Percentiles rank a stretch among this genome's conserved stretches.
Conservation (phyloP, 2,797 vertebrate genomes). For the Coreius guichenoti region DNA sequence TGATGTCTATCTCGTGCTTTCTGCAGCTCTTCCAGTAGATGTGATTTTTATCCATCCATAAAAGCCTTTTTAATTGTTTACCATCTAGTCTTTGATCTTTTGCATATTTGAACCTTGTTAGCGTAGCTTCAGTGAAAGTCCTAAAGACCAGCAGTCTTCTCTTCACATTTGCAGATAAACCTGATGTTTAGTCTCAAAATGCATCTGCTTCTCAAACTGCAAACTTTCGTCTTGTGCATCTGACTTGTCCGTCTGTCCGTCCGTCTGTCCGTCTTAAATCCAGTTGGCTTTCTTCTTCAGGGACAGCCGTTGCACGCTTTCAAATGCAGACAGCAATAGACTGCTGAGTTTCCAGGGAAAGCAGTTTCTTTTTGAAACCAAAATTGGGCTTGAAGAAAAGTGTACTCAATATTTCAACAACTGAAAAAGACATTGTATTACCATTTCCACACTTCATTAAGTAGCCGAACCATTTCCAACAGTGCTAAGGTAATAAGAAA, state of each 20-base stretch:
- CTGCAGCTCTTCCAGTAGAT: not conserved
- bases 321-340: not conserved
- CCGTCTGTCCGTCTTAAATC: too few relatives aligned
- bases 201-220: not conserved
- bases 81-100: not conserved
- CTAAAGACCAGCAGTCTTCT: not conserved
- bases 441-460: constrained; percentile 34
- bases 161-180: not conserved
- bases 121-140: not conserved
- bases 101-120: not conserved
- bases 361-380: not conserved
- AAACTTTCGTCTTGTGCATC: too few relatives aligned
- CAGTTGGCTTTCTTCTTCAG: too few relatives aligned
- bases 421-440: not conserved
- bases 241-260: too few relatives aligned
- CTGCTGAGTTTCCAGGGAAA: not conserved
- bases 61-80: not conserved
- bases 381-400: not conserved
- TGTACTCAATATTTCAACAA: constrained; percentile 7
- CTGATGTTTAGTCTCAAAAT: not conserved
- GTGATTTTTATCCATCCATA: not conserved
- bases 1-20: not conserved
- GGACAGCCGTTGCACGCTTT: too few relatives aligned
- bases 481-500: not conserved
- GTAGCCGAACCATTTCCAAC: not conserved